Base-by-base conservation (phyloP, 2,888 invertebrate species). In the Labia minor region DNA sequence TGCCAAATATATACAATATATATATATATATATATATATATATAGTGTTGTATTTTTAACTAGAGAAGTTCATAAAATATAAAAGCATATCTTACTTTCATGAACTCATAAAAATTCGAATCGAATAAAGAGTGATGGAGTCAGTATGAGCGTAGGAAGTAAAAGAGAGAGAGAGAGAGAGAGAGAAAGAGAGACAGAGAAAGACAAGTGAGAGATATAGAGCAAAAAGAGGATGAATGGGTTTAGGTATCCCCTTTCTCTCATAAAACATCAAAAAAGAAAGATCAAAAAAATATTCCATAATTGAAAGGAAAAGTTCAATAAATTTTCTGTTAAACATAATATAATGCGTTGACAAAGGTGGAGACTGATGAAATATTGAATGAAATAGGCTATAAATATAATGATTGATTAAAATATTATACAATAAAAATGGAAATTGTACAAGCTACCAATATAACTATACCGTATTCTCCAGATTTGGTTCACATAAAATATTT, bases 111-210 rank as follows among this genome's bases (percentile, higher is more conserved):
- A 49, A 49, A 49, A 49, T 49, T 49, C 49, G 49, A 61, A 21
- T 61, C 67, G 26, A 61, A 49, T 33, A 65, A 49, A 20, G 63
- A 11, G 33, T 63, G 20, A 62, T 26, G 16, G 66, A 66, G 21
- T 19, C 16, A 62, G 33, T 16, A 8, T 26, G 26, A 26, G 67
- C 64, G 70, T 61, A 37, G 61, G 62, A 19, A 67, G 61, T 19
- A 66, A 19, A 49, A 21, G n/a, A 61, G 67, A 68, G 68, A 69
- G 65, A 70, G 70, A 66, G 68, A 69, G 70, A 71, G 70, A 67
- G 37, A 64, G 66, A 49, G 33, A 21, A 65, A 69, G 67, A 65
- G 70, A 62, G 37, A 63, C 61, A 19, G 67, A 64, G 37, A 66
- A 19, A 49, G 49, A 19, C 61, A 67, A 68, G 68, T 69, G 65